phyloP scores from a whole-genome alignment of 2,888 invertebrate species.

The Dioctria rufipes region DNA sequence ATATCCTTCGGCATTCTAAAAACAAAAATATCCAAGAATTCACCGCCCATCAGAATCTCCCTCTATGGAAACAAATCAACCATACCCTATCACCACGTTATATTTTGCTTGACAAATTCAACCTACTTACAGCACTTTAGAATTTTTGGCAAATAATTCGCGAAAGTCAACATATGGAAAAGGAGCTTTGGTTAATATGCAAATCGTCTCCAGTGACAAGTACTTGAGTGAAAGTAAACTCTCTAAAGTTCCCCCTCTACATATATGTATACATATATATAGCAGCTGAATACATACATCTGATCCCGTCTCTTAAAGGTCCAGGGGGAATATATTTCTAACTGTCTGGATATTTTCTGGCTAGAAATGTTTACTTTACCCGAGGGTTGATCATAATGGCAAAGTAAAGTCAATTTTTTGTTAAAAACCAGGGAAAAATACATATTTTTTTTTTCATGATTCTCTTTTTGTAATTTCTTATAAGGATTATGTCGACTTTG shows the following conservation, averaged over 20 bases:
- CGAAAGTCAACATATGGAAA: slow-evolving; percentile 17
- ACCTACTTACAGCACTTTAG: slow-evolving; percentile 14
- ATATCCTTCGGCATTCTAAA: no score
- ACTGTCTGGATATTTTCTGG: not conserved
- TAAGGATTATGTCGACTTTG: no score
- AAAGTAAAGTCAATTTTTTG: not conserved
- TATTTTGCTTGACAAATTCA: no score
- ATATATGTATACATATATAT: no score
- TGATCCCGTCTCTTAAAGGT: not conserved
- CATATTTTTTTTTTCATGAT: no score
- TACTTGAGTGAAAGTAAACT: slow-evolving; percentile 28
- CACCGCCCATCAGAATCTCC: no score
- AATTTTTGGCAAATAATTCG: slow-evolving; percentile 13
- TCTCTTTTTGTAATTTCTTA: no score
- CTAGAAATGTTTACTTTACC: slow-evolving; percentile 37
- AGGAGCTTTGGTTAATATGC: slow-evolving; percentile 9
- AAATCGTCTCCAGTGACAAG: slow-evolving; percentile 24
- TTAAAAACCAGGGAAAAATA: not conserved
- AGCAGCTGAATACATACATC: no score
- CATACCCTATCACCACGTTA: no score
- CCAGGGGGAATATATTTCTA: slow-evolving; percentile 14
- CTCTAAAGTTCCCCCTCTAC: not conserved
- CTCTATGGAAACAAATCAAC: no score
- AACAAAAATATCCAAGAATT: no score
- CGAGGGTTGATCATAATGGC: slow-evolving; percentile 29